Percentiles rank a stretch among this genome's conserved stretches.
phyloP scores from a whole-genome alignment of 2,888 invertebrate genomes.

The Hypomecis punctinalis region DNA sequence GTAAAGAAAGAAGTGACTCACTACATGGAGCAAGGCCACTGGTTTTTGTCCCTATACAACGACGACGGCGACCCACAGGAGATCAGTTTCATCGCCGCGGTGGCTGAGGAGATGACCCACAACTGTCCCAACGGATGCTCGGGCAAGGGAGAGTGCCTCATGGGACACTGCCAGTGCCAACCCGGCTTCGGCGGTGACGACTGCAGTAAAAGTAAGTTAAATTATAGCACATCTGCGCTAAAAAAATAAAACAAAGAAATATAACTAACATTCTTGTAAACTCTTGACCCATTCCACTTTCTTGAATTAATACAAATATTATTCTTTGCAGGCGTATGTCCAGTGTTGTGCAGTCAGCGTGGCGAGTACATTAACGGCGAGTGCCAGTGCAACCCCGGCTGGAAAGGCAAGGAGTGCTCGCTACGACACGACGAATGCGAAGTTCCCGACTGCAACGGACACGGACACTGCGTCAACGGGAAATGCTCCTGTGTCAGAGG shows the following conservation, averaged over 20 bases:
- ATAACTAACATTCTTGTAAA: too few species aligned
- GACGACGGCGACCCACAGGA: constrained; percentile 97
- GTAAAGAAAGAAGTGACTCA: constrained; percentile 97
- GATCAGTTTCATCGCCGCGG: constrained; percentile 92
- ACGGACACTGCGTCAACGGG: constrained; percentile 98
- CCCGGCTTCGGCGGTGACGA: constrained; percentile 98
- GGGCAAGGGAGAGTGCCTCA: constrained; percentile 97
- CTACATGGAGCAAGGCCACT: constrained; percentile 98
- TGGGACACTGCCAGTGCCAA: constrained; percentile 98
- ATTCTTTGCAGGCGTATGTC: constrained; percentile 92
- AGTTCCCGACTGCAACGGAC: constrained; percentile 97
- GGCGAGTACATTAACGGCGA: constrained; percentile 98
- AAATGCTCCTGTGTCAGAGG: constrained; percentile 97
- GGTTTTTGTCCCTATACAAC: constrained; percentile 98
- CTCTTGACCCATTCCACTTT: too few species aligned
- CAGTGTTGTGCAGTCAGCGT: constrained; percentile 97
- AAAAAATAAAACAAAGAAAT: too few species aligned
- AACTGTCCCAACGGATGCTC: constrained; percentile 98
- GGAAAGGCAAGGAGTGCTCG: constrained; percentile 99
- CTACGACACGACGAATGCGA: constrained; percentile 98
- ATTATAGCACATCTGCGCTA: too few species aligned
- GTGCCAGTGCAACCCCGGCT: constrained; percentile 98
- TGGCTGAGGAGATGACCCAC: constrained; percentile 96
- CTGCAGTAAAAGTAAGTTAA: constrained; percentile 95
- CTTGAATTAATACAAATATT: constrained; percentile 2